Conservation (phyloP, 2,797 vertebrate species). For the Tokudaia tokunoshimensis region DNA sequence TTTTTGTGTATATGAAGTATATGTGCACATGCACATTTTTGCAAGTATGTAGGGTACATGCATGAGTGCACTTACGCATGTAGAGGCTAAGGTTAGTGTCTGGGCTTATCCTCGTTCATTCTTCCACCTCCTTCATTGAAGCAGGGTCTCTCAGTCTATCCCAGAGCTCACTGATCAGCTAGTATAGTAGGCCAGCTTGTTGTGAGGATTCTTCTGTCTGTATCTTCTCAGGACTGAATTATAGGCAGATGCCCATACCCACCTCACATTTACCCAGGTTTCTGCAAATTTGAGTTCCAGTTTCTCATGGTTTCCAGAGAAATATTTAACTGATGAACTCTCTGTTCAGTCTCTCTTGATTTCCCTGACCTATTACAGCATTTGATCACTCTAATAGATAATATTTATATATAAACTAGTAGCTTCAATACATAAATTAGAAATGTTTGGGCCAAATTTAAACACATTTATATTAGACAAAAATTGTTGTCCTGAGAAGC, state of each 20-base stretch:
- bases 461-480: conserved; percentile 12
- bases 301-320: too few relatives aligned
- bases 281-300: not conserved
- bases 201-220: too few relatives aligned
- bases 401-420: conserved; percentile 8
- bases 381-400: not conserved
- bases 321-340: not conserved
- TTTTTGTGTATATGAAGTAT: not conserved
- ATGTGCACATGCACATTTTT: too few relatives aligned
- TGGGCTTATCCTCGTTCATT: too few relatives aligned
- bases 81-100: not conserved
- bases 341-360: not conserved
- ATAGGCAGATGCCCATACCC: not conserved
- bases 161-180: not conserved
- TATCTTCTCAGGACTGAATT: not conserved
- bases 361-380: not conserved
- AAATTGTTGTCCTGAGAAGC: not conserved
- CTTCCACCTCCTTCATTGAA: too few relatives aligned
- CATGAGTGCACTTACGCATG: not conserved
- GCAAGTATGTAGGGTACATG: not conserved
- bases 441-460: conserved; percentile 7
- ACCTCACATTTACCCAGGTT: not conserved
- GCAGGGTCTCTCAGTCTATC: not conserved
- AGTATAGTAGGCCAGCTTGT: not conserved
- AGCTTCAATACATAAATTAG: not conserved